Conservation (phyloP, 1,140 invertebrate species). For the Calosoma granatense region DNA sequence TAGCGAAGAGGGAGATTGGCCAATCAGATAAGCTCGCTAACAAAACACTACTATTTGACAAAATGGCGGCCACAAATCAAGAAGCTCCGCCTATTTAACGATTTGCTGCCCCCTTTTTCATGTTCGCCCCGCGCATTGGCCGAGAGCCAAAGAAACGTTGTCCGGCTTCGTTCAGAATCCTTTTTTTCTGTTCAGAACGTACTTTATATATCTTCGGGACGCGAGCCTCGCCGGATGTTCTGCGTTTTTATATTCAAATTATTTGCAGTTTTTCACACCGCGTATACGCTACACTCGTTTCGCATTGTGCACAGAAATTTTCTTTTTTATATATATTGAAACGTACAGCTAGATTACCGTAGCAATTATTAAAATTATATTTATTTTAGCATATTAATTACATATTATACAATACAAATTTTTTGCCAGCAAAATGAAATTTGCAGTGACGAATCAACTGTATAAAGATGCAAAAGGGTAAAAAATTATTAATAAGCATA, state of each 20-base stretch:
- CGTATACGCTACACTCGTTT: neutral
- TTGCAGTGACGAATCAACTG: too few species aligned
- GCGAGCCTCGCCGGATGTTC: neutral
- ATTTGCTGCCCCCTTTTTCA: constrained; percentile 37
- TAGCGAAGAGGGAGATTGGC: constrained; percentile 34
- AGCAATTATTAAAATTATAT: too few species aligned
- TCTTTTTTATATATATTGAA: neutral
- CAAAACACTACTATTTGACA: constrained; percentile 40
- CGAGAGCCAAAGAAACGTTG: constrained; percentile 7
- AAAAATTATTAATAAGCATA: too few species aligned
- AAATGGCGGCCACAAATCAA: constrained; percentile 39
- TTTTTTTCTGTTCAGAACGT: constrained; percentile 1
- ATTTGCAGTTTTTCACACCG: constrained; percentile 5
- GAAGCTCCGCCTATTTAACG: constrained; percentile 32
- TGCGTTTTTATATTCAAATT: constrained; percentile 9
- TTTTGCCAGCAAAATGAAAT: too few species aligned
- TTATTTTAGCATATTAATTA: too few species aligned
- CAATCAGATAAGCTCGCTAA: constrained; percentile 36
- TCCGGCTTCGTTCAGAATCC: neutral
- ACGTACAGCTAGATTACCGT: too few species aligned
- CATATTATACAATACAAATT: too few species aligned
- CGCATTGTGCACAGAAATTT: neutral
- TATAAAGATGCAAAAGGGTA: too few species aligned
- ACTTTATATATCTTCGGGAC: constrained; percentile 4
- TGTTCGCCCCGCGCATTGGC: constrained; percentile 33